phyloP scores from a whole-genome alignment of 2,888 invertebrate genomes.

The Emmelina monodactyla region DNA sequence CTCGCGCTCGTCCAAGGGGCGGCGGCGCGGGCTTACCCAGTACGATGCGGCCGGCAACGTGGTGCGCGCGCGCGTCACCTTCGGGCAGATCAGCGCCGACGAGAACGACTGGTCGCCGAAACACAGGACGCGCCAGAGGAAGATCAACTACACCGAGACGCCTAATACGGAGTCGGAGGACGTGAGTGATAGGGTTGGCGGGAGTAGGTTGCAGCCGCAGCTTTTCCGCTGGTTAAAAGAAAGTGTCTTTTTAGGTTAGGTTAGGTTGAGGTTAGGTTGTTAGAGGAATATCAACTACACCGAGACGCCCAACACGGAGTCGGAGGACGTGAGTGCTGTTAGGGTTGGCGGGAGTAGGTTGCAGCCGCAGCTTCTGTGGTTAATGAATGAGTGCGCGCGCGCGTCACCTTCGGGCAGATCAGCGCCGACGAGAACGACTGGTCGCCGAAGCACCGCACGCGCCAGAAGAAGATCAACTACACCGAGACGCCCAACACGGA shows the following conservation, averaged over 20 bases:
- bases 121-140: slow-evolving; percentile 74
- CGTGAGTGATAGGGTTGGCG: slow-evolving; percentile 52
- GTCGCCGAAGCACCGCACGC: slow-evolving; percentile 71
- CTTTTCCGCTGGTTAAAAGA: too few species aligned
- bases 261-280: too few species aligned
- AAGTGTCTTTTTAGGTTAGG: too few species aligned
- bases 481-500: slow-evolving; percentile 79
- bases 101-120: slow-evolving; percentile 68
- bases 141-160: slow-evolving; percentile 80
- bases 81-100: slow-evolving; percentile 63
- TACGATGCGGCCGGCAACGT: slow-evolving; percentile 48
- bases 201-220: too few species aligned
- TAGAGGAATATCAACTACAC: slow-evolving; percentile 79
- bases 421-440: slow-evolving; percentile 65
- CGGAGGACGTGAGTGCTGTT: slow-evolving; percentile 72
- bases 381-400: too few species aligned
- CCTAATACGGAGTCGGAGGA: slow-evolving; percentile 79
- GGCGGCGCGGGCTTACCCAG: slow-evolving; percentile 32
- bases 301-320: slow-evolving; percentile 77
- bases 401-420: slow-evolving; percentile 66
- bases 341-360: too few species aligned
- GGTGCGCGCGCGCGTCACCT: slow-evolving; percentile 52
- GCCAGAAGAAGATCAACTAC: slow-evolving; percentile 79
- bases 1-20: too few species aligned
- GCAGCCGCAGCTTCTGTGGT: too few species aligned